Evolutionary conservation across 1,140 invertebrate genomes (phyloP), one percentile per base, ranked within the genome.

Genomic region (Drosophila chauvacae): DNA sequence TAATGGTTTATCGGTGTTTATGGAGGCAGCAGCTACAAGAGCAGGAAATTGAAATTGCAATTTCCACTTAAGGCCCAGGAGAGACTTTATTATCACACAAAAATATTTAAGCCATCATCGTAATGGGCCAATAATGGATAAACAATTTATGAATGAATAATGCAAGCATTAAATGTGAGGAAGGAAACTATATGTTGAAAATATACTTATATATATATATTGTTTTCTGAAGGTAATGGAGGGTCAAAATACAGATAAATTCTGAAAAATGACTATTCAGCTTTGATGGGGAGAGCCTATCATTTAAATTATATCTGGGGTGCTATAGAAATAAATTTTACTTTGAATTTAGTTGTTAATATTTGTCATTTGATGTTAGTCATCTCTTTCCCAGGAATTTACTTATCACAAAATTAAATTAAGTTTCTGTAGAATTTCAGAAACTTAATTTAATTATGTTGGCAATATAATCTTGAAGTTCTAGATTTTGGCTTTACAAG

Each of bases 31-130:
- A 35, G 59, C 20, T 14, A 20, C 41, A 23, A 62, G n/a, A 37
- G 50, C 75, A 41, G 35, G 45, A 71, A 80, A 75, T 64, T 60
- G 57, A 57, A 55, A 64, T 47, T 9, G 39, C 56, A 75, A 80
- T 59, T n/a, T 55, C 13, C 33, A 42, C 75, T 71, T 53, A 76
- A 53, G 59, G 42, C 23, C 28, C 18, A 26, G 10, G 30, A 26
- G 14, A 63, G 18, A 10, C 10, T 1, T 56, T 33, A 37, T 70
- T 70, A 51, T 64, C 23, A n/a, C 13, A 13, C 23, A 57, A 23
- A 69, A 65, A 35, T 64, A 64, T 35, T 14, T 23, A 35, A 28
- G 13, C n/a, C 30, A 26, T 35, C 20, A 9, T 14, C 2, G 18
- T 28, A 16, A 65, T 53, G 26, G 26, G 23, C 4, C 3, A 7